These are phyloP conservation scores for Tetrapedia diversipes DNA, from an alignment of 2,888 invertebrate genomes.

Conservation along the genomic window DNA sequence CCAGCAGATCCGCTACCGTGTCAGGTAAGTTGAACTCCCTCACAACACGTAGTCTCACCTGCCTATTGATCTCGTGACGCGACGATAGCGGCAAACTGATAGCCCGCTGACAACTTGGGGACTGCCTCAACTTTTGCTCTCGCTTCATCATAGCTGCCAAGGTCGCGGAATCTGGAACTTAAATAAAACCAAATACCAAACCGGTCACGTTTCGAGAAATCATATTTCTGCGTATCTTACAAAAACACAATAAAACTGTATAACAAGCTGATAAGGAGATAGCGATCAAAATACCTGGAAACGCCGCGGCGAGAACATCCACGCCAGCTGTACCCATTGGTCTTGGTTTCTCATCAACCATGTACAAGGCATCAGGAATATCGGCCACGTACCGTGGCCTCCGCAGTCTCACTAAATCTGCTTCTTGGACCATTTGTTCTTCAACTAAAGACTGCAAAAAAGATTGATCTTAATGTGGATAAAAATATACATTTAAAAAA, in stretches of 20 bases:
- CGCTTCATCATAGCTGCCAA: slow-evolving; percentile 92
- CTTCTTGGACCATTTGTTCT: slow-evolving; percentile 92
- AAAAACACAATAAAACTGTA: neutral
- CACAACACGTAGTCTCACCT: slow-evolving; percentile 92
- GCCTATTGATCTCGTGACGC: slow-evolving; percentile 89
- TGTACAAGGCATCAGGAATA: slow-evolving; percentile 97
- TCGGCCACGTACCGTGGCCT: slow-evolving; percentile 89
- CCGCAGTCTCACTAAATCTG: slow-evolving; percentile 88
- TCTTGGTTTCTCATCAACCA: slow-evolving; percentile 88
- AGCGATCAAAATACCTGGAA: slow-evolving; percentile 83
- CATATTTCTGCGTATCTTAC: neutral
- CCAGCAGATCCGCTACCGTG: slow-evolving; percentile 91
- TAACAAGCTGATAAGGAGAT: neutral
- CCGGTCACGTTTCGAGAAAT: neutral
- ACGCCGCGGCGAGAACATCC: slow-evolving; percentile 87
- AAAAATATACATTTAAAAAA: neutral
- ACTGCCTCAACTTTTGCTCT: slow-evolving; percentile 91
- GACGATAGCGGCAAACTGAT: slow-evolving; percentile 90
- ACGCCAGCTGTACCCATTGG: slow-evolving; percentile 84
- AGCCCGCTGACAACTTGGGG: slow-evolving; percentile 92
- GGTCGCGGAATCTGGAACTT: slow-evolving; percentile 90
- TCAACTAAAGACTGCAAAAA: slow-evolving; percentile 88
- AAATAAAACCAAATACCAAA: slow-evolving; percentile 19
- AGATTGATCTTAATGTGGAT: neutral
- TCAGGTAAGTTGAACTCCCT: slow-evolving; percentile 97